phyloP scores from a whole-genome alignment of 2,888 invertebrate species.

The Aspidapion aeneum region DNA sequence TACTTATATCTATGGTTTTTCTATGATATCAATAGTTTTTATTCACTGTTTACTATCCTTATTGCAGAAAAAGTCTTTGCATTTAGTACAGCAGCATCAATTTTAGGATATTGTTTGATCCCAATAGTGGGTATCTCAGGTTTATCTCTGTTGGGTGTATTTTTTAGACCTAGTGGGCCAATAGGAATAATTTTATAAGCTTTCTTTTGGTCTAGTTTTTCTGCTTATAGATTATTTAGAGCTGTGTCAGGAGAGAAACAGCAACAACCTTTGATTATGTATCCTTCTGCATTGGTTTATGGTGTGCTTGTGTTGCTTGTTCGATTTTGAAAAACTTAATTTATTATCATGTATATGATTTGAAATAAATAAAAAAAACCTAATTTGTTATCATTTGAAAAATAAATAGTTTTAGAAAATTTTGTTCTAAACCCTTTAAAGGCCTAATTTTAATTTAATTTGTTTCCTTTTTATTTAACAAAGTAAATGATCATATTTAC shows the following conservation, averaged over 20 bases:
- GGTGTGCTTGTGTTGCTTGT: constrained; percentile 91
- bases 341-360: no score
- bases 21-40: constrained; percentile 81
- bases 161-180: constrained; percentile 71
- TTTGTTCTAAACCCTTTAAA: no score
- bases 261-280: constrained; percentile 83
- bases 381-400: no score
- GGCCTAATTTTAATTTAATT: no score
- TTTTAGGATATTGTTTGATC: constrained; percentile 89
- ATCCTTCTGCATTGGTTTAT: constrained; percentile 90
- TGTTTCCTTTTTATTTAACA: no score
- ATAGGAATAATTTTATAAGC: constrained; percentile 68
- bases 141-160: constrained; percentile 75
- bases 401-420: no score
- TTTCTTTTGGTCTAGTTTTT: constrained; percentile 87
- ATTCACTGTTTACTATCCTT: constrained; percentile 84
- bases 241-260: constrained; percentile 85
- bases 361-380: no score
- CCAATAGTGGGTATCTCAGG: constrained; percentile 91
- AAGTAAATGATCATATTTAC: no score
- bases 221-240: constrained; percentile 88
- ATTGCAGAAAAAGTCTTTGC: constrained; percentile 68
- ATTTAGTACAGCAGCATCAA: constrained; percentile 76
- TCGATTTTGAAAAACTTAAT: constrained; percentile 67
- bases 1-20: constrained; percentile 92